phyloP scores from a whole-genome alignment of 2,113 vertebrate species.

The Phaetusa simplex region DNA sequence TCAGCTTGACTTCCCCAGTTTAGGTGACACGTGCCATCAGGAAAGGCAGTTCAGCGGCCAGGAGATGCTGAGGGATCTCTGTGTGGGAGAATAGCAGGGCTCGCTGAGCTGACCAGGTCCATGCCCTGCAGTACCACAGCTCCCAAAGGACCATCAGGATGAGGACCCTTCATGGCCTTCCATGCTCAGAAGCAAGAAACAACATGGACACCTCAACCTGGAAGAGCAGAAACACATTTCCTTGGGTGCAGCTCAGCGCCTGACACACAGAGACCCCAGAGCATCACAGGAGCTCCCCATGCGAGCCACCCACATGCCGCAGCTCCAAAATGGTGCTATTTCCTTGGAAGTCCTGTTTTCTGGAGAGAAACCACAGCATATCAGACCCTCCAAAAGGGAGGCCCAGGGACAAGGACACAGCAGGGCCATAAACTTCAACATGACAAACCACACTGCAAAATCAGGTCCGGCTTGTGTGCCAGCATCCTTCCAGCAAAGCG shows the following conservation, averaged over 20 bases:
- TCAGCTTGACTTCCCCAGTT: not conserved
- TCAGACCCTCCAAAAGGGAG: not conserved
- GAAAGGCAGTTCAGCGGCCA: not conserved
- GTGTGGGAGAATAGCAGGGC: not conserved
- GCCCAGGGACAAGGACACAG: not conserved
- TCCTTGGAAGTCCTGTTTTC: not conserved
- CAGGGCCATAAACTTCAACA: not conserved
- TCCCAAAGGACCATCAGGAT: not conserved
- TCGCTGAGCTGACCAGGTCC: accelerated
- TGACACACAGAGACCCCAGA: not conserved
- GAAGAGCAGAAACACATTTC: accelerated
- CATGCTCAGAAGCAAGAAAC: not conserved
- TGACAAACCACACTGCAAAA: not conserved
- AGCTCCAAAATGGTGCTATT: accelerated
- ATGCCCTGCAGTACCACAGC: not conserved
- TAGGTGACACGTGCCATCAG: not conserved
- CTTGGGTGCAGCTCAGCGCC: accelerated
- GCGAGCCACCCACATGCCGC: not conserved
- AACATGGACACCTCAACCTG: not conserved
- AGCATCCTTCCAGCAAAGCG: not conserved
- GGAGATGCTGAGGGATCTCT: not conserved
- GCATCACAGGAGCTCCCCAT: not conserved
- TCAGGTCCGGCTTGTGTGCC: not conserved
- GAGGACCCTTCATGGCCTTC: not conserved
- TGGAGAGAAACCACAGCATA: not conserved